Base-by-base conservation (phyloP, 2,113 vertebrate species). In the Cnemophilus loriae region DNA sequence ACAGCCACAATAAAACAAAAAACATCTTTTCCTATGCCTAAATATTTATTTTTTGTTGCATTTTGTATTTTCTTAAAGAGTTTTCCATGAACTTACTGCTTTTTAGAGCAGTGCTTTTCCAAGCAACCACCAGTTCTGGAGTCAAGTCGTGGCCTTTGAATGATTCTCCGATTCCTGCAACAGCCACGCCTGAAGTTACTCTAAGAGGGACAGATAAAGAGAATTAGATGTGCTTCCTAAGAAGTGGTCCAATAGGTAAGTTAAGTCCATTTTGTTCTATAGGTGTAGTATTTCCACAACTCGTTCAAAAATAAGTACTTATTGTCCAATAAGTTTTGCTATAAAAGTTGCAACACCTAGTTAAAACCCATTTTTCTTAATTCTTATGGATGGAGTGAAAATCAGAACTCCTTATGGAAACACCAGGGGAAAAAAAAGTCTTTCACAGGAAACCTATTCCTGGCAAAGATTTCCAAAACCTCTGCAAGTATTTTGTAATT, bases 361-460 rank as follows among this genome's bases (percentile, higher is more conserved):
- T 52, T 27, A 53, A 92, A 61, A 55, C 68, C 74, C 7, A 16
- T 79, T 70, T 61, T 93, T 46, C 65, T 33, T 67, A 35, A 30
- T 91, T 87, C 33, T 76, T 53, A 49, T 22, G 16, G 74, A 53
- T 84, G 11, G 26, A 65, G 28, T 73, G 33, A 80, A 37, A 87
- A 39, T 71, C 60, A 73, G 64, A 55, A 78, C 20, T 37, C 37
- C 7, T 67, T 56, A 21, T 24, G 26, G 22, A 84, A 71, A 85
- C 12, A 47, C 7, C 9, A 10, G 13, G 5, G 7, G 12, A 2
- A 3, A 9, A 16, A 33, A 7, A 21, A 8, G 39, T 21, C 26
- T 47, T 6, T 33, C 33, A 10, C 12, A 35, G 7, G 14, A 12
- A 68, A 23, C 16, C 11, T 91, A 5, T 7, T 68, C 11, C 50